Evolutionary conservation across 2,113 vertebrate genomes (phyloP).

Genomic region (Melozone crissalis): DNA sequence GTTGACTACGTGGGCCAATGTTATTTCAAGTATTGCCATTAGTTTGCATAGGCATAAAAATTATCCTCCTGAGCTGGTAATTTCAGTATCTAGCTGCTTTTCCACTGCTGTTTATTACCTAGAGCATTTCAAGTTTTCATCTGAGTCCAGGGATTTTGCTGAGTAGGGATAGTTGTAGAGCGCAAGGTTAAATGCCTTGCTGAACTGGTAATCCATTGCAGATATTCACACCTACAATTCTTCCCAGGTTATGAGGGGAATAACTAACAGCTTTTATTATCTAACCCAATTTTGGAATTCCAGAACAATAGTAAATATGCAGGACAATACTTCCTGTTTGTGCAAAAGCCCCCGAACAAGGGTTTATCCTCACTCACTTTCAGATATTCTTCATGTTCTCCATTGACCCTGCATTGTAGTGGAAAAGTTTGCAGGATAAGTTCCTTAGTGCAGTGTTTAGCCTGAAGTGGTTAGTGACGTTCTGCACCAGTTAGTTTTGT

Average conservation of each 20-base stretch:
- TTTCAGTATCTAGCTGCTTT: background rate
- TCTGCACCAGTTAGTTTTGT: background rate
- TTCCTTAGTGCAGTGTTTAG: background rate
- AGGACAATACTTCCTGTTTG: background rate
- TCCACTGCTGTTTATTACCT: background rate
- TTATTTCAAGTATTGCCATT: accelerated
- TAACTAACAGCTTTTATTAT: background rate
- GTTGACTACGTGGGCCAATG: background rate
- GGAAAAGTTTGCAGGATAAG: background rate
- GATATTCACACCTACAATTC: background rate
- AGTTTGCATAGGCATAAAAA: background rate
- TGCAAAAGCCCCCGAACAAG: background rate
- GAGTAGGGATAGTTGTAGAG: background rate
- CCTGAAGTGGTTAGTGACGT: background rate
- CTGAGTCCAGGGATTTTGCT: background rate
- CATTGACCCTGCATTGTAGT: background rate
- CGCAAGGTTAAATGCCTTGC: background rate
- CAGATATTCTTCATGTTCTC: background rate
- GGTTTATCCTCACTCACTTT: background rate
- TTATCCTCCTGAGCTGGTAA: accelerated
- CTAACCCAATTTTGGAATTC: background rate
- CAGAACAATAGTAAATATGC: background rate
- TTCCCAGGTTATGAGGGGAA: background rate
- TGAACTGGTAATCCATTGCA: background rate
- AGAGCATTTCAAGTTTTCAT: background rate